phyloP scores from a whole-genome alignment of 2,797 vertebrate species.

The Tenualosa thibaudeaui region DNA sequence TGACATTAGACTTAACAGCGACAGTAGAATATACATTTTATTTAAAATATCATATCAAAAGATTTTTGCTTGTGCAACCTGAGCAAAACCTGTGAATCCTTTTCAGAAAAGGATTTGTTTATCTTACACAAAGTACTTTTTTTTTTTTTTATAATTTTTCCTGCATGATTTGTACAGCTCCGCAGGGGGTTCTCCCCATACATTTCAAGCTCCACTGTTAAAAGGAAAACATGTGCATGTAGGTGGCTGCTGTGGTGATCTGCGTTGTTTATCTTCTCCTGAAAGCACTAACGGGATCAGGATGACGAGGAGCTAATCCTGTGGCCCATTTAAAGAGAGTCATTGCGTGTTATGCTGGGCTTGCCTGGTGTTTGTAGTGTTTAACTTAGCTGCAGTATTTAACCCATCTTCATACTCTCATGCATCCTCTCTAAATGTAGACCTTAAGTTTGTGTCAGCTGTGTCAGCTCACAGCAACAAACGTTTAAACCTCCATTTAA shows the following conservation, averaged over 20 bases:
- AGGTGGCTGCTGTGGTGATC: background rate
- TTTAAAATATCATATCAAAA: conserved; percentile 14
- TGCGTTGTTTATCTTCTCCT: background rate
- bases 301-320: background rate
- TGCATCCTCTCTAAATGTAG: background rate
- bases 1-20: background rate
- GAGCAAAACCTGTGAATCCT: conserved; percentile 24
- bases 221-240: background rate
- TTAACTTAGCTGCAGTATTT: background rate
- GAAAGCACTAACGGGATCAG: background rate
- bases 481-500: background rate
- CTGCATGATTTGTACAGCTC: background rate
- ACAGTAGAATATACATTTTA: background rate
- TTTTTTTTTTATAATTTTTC: background rate
- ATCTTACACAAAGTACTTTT: background rate
- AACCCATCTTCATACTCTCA: background rate
- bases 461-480: background rate
- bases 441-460: background rate
- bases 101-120: conserved; percentile 10
- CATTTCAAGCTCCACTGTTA: background rate
- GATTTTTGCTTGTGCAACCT: conserved; percentile 18
- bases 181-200: background rate
- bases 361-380: background rate
- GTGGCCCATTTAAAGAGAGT: conserved; percentile 17
- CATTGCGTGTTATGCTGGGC: background rate